A percentile compares a stretch with the other conserved stretches of the same genome.
These are phyloP conservation scores for Zoanthus gigantus DNA, from an alignment of 92 coral and sea anemone species.

Conservation along the genomic window DNA sequence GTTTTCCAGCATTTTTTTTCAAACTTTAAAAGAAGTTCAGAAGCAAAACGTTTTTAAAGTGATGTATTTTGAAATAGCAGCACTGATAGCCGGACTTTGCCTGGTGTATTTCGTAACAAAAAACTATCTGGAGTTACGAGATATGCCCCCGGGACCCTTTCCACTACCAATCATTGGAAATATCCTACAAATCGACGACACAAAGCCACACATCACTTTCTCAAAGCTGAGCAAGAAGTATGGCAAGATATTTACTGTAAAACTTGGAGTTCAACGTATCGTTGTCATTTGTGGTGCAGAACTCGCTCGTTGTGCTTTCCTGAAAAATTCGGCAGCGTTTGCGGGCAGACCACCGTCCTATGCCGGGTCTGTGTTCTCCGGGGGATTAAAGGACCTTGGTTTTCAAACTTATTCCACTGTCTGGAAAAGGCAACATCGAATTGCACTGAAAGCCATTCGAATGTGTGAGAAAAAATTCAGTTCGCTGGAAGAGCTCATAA, in stretches of 20 bases:
- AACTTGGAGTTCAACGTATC: slow-evolving; percentile 73
- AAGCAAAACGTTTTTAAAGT: not conserved
- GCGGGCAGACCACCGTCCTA: slow-evolving; percentile 79
- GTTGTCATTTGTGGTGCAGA: slow-evolving; percentile 77
- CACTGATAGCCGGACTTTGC: slow-evolving; percentile 7
- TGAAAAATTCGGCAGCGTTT: slow-evolving; percentile 71
- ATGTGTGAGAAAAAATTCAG: slow-evolving; percentile 50
- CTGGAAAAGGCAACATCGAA: slow-evolving; percentile 72
- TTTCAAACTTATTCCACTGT: slow-evolving; percentile 67
- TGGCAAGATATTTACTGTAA: slow-evolving; percentile 79
- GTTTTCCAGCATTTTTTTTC: not conserved
- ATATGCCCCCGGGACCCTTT: slow-evolving; percentile 92
- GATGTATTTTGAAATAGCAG: slow-evolving; percentile 40
- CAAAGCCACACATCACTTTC: slow-evolving; percentile 72
- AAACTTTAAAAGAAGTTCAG: not conserved
- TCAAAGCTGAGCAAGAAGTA: slow-evolving; percentile 64
- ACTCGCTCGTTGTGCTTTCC: slow-evolving; percentile 81
- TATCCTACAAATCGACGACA: slow-evolving; percentile 66
- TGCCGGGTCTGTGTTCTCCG: slow-evolving; percentile 76
- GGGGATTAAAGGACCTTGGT: slow-evolving; percentile 65
- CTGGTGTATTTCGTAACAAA: slow-evolving; percentile 41
- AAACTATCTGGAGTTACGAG: slow-evolving; percentile 47
- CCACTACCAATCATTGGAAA: slow-evolving; percentile 92
- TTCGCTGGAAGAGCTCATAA: slow-evolving; percentile 57
- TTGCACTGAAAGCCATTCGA: slow-evolving; percentile 61